Conservation (phyloP, 2,113 vertebrate species). For the Otis tarda region DNA sequence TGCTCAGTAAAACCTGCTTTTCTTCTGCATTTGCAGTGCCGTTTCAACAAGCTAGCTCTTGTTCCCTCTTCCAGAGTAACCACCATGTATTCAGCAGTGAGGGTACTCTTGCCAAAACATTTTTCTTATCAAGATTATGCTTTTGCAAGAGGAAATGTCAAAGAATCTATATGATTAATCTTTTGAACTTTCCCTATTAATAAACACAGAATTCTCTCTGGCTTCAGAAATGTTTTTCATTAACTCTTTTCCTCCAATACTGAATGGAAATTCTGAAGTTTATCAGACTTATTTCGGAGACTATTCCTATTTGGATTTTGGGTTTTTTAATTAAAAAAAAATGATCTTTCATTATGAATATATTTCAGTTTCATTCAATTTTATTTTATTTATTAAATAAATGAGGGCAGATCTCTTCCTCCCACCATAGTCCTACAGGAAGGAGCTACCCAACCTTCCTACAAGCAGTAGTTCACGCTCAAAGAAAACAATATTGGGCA, state of each 20-base stretch:
- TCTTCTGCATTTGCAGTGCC: background rate
- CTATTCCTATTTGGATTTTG: background rate
- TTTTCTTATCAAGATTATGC: background rate
- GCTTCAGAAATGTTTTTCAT: background rate
- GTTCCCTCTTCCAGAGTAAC: background rate
- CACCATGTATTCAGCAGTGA: background rate
- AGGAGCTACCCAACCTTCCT: background rate
- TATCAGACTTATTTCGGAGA: background rate
- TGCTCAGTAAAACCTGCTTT: slow-evolving; percentile 4
- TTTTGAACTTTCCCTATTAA: slow-evolving; percentile 1
- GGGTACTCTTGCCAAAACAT: background rate
- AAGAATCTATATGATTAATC: background rate
- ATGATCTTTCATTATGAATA: background rate
- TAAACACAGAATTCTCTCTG: background rate
- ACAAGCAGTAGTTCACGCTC: background rate
- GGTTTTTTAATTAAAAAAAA: background rate
- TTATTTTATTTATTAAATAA: background rate
- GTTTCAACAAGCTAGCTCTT: slow-evolving; percentile 13
- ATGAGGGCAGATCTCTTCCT: background rate
- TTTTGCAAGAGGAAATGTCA: slow-evolving; percentile 24
- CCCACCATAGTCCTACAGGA: background rate
- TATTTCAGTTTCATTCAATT: background rate
- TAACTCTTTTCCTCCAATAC: background rate
- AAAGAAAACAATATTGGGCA: background rate
- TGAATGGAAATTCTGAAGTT: background rate